These are phyloP conservation scores for Sebastes nivosus DNA, from an alignment of 2,797 vertebrate genomes.

Conservation along the genomic window DNA sequence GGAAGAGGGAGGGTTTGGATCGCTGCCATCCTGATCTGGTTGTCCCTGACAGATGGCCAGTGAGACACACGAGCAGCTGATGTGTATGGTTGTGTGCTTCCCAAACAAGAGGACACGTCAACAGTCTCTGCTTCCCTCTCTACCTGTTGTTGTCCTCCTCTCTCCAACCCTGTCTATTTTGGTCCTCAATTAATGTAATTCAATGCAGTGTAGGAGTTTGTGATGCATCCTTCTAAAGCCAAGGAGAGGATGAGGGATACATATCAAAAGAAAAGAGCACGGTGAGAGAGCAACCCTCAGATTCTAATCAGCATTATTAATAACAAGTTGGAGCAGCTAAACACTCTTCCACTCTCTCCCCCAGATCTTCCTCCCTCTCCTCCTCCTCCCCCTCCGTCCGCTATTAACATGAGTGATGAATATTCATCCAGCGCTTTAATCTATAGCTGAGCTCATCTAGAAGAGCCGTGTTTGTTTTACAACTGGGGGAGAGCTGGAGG, in stretches of 20 bases:
- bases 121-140: not conserved
- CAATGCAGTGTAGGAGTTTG: not conserved
- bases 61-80: conserved; percentile 52
- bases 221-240: conserved; percentile 15
- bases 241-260: conserved; percentile 32
- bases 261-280: conserved; percentile 56
- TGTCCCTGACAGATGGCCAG: conserved; percentile 66
- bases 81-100: conserved; percentile 42
- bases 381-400: not conserved
- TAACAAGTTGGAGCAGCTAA: conserved; percentile 32
- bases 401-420: conserved; percentile 60
- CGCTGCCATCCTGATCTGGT: conserved; percentile 54
- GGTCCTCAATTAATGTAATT: conserved; percentile 35
- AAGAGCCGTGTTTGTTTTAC: conserved; percentile 59
- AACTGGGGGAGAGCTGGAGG: conserved; percentile 33
- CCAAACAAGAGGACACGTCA: conserved; percentile 27
- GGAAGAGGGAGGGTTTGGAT: conserved; percentile 33
- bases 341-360: conserved; percentile 9
- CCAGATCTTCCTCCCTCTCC: conserved; percentile 11
- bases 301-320: conserved; percentile 62
- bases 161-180: conserved; percentile 13
- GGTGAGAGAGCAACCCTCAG: conserved; percentile 26
- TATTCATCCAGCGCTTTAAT: conserved; percentile 70
- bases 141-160: conserved; percentile 14
- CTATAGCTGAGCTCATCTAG: conserved; percentile 61